phyloP scores from a whole-genome alignment of 1,140 invertebrate genomes.

The Andrena cerasifolii region DNA sequence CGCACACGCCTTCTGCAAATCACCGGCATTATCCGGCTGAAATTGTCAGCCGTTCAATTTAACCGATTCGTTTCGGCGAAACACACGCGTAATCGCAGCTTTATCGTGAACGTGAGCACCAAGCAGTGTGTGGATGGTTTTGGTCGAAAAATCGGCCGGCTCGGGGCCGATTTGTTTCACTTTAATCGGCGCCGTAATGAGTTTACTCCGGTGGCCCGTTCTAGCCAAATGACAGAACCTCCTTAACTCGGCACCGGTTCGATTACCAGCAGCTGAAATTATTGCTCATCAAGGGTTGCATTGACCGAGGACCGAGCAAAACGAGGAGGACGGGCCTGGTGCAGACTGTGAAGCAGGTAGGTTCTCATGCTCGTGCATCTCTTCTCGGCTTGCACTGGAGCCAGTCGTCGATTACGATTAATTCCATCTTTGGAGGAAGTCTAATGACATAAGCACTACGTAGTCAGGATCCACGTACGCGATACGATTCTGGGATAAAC shows the following conservation, averaged over 20 bases:
- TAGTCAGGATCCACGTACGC: background rate
- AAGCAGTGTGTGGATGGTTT: constrained; percentile 25
- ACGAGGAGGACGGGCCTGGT: constrained; percentile 33
- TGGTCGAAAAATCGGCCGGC: constrained; percentile 34
- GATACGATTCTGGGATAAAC: background rate
- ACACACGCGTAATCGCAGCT: constrained; percentile 19
- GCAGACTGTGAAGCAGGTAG: background rate
- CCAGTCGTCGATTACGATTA: constrained; percentile 23
- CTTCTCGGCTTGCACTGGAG: background rate
- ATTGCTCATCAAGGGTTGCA: constrained; percentile 60
- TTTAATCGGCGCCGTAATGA: constrained; percentile 1
- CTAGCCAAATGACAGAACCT: constrained; percentile 43
- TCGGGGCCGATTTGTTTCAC: constrained; percentile 43
- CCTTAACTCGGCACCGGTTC: constrained; percentile 47
- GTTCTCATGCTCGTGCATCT: constrained; percentile 1
- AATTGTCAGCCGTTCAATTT: constrained; percentile 66
- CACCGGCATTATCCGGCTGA: constrained; percentile 58
- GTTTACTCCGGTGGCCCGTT: constrained; percentile 23
- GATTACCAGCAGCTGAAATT: constrained; percentile 68
- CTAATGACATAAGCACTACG: constrained; percentile 24
- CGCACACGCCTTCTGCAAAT: constrained; percentile 54
- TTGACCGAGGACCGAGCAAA: constrained; percentile 56
- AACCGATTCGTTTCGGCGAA: constrained; percentile 61
- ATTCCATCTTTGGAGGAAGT: constrained; percentile 1
- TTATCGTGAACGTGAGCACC: constrained; percentile 20